Conservation (phyloP, 64 coral and sea anemone species). For the Pachyseris speciosa region DNA sequence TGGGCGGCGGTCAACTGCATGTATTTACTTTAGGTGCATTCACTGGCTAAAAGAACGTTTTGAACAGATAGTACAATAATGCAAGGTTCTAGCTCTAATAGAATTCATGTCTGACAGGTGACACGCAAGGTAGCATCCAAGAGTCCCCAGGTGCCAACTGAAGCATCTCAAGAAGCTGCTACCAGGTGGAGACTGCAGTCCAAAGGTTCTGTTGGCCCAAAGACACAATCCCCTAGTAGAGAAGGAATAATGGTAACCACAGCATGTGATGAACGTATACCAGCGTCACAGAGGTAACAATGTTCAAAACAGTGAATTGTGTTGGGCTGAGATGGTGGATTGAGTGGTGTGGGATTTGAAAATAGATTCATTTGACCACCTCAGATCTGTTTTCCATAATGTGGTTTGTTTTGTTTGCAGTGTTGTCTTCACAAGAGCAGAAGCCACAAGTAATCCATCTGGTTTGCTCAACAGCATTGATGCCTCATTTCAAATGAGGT, state of each 20-base stretch:
- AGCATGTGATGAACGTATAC: not conserved
- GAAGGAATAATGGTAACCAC: not conserved
- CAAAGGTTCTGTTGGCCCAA: not conserved
- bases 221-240: not conserved
- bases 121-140: conserved; percentile 16
- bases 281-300: not conserved
- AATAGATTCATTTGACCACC: no score
- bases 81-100: not conserved
- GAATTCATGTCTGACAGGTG: conserved; percentile 14
- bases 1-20: no score
- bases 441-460: not conserved
- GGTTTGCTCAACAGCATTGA: conserved; percentile 40
- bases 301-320: not conserved
- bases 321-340: not conserved
- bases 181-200: not conserved
- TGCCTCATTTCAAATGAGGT: conserved; percentile 75
- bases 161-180: not conserved
- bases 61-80: not conserved
- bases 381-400: no score
- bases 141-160: not conserved
- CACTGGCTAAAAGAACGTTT: no score
- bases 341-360: no score
- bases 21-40: no score
- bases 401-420: not conserved
- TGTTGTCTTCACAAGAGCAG: not conserved